Conservation (phyloP, 2,797 vertebrate genomes). For the Mormyrus hasselquistii region DNA sequence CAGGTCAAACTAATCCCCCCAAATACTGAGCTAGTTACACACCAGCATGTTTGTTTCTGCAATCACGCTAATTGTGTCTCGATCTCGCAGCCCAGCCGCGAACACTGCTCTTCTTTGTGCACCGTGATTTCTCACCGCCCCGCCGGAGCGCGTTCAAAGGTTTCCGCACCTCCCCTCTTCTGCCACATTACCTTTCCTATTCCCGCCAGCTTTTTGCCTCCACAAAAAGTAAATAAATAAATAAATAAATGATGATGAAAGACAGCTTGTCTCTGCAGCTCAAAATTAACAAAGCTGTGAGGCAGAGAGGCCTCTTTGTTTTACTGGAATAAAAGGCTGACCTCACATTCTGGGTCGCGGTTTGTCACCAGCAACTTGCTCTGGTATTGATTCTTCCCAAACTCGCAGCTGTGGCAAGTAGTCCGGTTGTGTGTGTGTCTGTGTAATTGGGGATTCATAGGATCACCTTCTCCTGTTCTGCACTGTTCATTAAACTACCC, state of each 20-base stretch:
- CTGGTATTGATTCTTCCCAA: neutral
- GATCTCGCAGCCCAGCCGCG: neutral
- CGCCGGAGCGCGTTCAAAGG: neutral
- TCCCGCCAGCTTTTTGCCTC: neutral
- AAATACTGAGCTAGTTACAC: neutral
- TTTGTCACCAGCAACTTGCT: constrained; percentile 19
- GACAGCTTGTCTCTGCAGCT: neutral
- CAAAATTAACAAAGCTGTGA: neutral
- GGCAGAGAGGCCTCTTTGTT: constrained; percentile 11
- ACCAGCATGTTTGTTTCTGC: neutral
- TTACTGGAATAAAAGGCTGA: neutral
- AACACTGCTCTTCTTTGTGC: neutral
- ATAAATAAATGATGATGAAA: neutral
- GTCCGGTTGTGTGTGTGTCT: neutral
- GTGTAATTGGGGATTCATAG: neutral
- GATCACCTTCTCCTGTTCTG: constrained; percentile 9
- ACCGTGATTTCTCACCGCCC: neutral
- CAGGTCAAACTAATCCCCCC: neutral
- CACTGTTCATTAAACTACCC: neutral
- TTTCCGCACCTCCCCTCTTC: neutral
- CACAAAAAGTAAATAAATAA: neutral
- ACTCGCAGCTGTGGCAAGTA: neutral
- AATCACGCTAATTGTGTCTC: neutral
- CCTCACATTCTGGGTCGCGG: neutral
- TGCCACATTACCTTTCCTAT: neutral